Evolutionary conservation across 2,797 vertebrate genomes (phyloP), one percentile per base, ranked within the genome.

Genomic region (Pelochelys cantorii): DNA sequence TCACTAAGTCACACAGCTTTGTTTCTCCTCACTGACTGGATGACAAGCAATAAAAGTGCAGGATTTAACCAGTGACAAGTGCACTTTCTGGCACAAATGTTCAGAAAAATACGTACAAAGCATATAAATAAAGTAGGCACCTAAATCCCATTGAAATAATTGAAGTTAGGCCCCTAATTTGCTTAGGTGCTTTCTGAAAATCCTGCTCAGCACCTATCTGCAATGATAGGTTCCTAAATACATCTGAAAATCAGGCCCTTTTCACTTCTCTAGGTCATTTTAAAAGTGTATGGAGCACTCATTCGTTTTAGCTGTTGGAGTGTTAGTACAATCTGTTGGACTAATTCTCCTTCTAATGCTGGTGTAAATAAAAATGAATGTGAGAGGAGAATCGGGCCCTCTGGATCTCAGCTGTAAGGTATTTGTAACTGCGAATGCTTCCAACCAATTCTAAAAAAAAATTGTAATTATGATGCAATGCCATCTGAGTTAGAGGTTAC

Each of bases 391-490:
- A 85, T 68, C 83, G 81, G 90, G 87, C 23, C 59, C 81, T 37
- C 71, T 75, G 87, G 93, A 81, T 48, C 31, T 85, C 84, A 93
- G 59, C 88, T 87, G 88, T 94, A 94, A 89, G 81, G 79, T 92
- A 91, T 88, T 54, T 93, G 1, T 85, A 90, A 86, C 60, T 81
- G 79, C 53, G 93, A 90, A 53, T 81, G 84, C 48, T 91, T 94
- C 75, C 48, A 94, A 87, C 71, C 48, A 94, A 87, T 94, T 96
- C 86, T 71, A 92, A 94, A 96, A 93, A 96, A 95, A 95, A 93
- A 93, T 91, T 96, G 93, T 83, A 96, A 93, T 93, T 96, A 81
- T 94, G 83, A 93, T 87, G 92, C 85, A 95, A 87, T 90, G 55
- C 54, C 84, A 37, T 93, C 81, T 55, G 68, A 95, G 8, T 90